Evolutionary conservation across 2,888 invertebrate species (phyloP), one percentile per base, ranked within the genome.

Genomic region (Thereva unica): DNA sequence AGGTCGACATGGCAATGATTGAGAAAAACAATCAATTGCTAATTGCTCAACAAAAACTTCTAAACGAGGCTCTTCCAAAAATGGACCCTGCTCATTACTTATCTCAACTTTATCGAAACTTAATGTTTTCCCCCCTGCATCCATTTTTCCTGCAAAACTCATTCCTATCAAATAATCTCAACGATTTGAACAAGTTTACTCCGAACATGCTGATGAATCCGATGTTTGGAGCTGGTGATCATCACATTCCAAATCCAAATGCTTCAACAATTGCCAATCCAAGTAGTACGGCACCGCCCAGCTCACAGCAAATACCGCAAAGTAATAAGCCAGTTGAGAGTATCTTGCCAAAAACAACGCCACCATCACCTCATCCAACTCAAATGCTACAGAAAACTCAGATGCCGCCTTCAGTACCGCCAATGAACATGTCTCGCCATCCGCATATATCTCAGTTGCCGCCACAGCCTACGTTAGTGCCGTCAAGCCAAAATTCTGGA

Each of bases 61-160:
- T 88, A 8, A 87, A 87, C 74, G 84, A 82, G 54, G 82, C 85
- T 0, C 80, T 85, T 9, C 85, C 86, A 6, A 86, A 87, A 78
- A 81, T 87, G 10, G 87, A 87, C 74, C 85, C 86, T 0, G 73
- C 75, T 45, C 78, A 82, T 35, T 83, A 86, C 61, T 83, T 87
- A 8, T 84, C 86, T 7, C 85, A 87, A 74, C 76, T 89, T 1
- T 87, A 87, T 69, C 82, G 84, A 1, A 84, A 86, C 64, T 63
- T 87, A 3, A 79, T 86, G 55, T 84, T 86, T 0, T 84, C 87
- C 9, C 87, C 87, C 78, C 85, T 87, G 9, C 85, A 85, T 71
- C 87, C 89, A 6, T 85, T 91, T 76, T 83, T 90, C 61, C 85
- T 85, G 72, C 85, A 84, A 65, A 84, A 84, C 75, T 83, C 86